Evolutionary conservation across 2,888 invertebrate species (phyloP).

Genomic region (Ectropis crepuscularia): DNA sequence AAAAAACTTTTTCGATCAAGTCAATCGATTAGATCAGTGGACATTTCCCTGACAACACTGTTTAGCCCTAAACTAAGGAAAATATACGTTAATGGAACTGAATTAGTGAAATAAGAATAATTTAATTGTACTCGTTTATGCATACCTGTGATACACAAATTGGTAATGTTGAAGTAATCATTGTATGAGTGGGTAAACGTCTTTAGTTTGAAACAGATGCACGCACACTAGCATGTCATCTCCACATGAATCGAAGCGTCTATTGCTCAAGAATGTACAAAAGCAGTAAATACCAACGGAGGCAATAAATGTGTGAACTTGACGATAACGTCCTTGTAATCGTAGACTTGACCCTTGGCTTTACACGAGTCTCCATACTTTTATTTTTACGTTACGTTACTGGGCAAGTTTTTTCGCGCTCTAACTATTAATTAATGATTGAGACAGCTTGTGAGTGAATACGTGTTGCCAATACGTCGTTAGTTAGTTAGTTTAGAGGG

Average conservation of each 20-base stretch:
- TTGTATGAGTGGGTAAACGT: too few species aligned
- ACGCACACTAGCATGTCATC: not conserved
- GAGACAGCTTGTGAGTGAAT: slow-evolving; percentile 16
- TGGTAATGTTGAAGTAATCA: too few species aligned
- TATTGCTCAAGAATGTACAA: slow-evolving; percentile 17
- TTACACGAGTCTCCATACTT: slow-evolving; percentile 28
- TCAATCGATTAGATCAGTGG: too few species aligned
- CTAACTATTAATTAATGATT: slow-evolving; percentile 19
- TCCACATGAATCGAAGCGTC: slow-evolving; percentile 12
- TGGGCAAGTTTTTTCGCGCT: slow-evolving; percentile 19
- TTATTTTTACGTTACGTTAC: slow-evolving; percentile 28
- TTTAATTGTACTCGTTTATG: too few species aligned
- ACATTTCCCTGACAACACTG: too few species aligned
- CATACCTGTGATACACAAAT: too few species aligned
- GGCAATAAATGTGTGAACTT: slow-evolving; percentile 38
- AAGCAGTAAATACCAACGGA: slow-evolving; percentile 29
- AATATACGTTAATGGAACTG: too few species aligned
- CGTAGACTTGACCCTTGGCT: slow-evolving; percentile 40
- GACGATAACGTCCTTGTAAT: slow-evolving; percentile 37
- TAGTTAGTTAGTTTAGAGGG: too few species aligned
- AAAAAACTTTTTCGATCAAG: too few species aligned
- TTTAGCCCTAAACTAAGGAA: too few species aligned
- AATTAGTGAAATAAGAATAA: too few species aligned
- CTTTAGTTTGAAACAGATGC: not conserved
- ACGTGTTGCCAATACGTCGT: too few species aligned